These are phyloP conservation scores for Peromyscus aztecus DNA, from an alignment of 2,797 vertebrate genomes.

Conservation along the genomic window DNA sequence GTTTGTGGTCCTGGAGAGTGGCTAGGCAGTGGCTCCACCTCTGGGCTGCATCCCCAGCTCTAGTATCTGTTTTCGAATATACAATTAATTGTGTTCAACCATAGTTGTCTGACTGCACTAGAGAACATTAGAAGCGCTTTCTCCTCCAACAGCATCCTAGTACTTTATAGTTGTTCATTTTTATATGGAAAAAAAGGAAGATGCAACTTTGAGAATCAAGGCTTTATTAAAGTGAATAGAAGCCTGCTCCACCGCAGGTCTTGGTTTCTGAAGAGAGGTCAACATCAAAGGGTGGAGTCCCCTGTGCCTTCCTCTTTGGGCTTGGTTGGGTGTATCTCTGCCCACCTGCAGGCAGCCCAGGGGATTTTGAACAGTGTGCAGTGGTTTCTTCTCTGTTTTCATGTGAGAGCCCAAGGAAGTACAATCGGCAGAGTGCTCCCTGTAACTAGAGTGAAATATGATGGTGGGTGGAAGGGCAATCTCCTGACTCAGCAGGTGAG, in stretches of 20 bases:
- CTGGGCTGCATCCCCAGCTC: too few species aligned
- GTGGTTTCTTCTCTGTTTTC: slow-evolving; percentile 54
- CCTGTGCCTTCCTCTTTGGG: slow-evolving; percentile 1
- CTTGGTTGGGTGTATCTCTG: background rate
- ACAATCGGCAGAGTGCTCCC: background rate
- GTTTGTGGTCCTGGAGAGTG: background rate
- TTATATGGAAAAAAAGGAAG: slow-evolving; percentile 47
- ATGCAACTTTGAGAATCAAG: slow-evolving; percentile 1
- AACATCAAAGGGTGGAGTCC: slow-evolving; percentile 55
- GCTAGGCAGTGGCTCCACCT: too few species aligned
- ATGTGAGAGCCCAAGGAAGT: slow-evolving; percentile 50
- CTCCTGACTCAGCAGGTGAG: slow-evolving; percentile 70
- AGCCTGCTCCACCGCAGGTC: slow-evolving; percentile 20
- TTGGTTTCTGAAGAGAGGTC: slow-evolving; percentile 57
- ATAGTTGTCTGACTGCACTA: background rate
- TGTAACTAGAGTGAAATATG: slow-evolving; percentile 53
- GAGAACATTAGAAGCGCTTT: background rate
- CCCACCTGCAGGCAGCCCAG: slow-evolving; percentile 27
- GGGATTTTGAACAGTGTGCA: slow-evolving; percentile 8
- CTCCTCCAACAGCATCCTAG: background rate
- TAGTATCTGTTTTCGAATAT: background rate
- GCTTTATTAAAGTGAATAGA: slow-evolving; percentile 25
- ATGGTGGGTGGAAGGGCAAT: slow-evolving; percentile 1
- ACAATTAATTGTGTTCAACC: background rate
- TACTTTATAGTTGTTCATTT: slow-evolving; percentile 41